Evolutionary conservation across 2,797 vertebrate genomes (phyloP).

Genomic region (Manis javanica): DNA sequence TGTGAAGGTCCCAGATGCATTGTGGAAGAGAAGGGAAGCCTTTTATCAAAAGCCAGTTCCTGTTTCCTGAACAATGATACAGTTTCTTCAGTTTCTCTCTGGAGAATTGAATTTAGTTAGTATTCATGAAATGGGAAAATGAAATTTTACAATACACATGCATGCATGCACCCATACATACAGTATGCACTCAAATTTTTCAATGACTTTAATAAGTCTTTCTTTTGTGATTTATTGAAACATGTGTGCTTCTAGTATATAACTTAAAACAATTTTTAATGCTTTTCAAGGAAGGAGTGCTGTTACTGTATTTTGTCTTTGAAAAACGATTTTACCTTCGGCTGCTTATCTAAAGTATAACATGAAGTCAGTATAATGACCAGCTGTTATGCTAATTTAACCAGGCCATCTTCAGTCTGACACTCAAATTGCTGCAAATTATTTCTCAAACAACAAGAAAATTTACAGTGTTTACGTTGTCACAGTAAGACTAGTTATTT

Average conservation of each 20-base stretch:
- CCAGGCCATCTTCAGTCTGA: neutral
- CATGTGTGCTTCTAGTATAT: neutral
- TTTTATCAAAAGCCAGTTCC: conserved; percentile 88
- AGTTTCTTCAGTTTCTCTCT: conserved; percentile 81
- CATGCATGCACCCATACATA: neutral
- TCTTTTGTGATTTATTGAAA: neutral
- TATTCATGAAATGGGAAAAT: conserved; percentile 68
- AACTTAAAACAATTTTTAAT: conserved; percentile 35
- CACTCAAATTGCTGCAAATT: conserved; percentile 8
- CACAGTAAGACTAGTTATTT: neutral
- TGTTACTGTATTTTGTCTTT: conserved; percentile 20
- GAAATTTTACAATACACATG: conserved; percentile 42
- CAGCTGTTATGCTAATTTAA: conserved; percentile 54
- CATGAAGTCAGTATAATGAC: neutral
- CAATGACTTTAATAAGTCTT: neutral
- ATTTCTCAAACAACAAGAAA: conserved; percentile 13
- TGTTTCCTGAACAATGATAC: conserved; percentile 86
- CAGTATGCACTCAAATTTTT: neutral
- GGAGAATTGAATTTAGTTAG: conserved; percentile 75
- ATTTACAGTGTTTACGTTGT: neutral
- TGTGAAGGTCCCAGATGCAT: conserved; percentile 85
- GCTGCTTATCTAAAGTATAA: neutral
- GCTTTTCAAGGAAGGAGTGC: neutral
- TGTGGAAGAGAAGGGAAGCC: conserved; percentile 84
- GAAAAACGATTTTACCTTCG: conserved; percentile 23